Conservation (phyloP, 2,888 invertebrate genomes). For the Hermaeophaga mercurialis region DNA sequence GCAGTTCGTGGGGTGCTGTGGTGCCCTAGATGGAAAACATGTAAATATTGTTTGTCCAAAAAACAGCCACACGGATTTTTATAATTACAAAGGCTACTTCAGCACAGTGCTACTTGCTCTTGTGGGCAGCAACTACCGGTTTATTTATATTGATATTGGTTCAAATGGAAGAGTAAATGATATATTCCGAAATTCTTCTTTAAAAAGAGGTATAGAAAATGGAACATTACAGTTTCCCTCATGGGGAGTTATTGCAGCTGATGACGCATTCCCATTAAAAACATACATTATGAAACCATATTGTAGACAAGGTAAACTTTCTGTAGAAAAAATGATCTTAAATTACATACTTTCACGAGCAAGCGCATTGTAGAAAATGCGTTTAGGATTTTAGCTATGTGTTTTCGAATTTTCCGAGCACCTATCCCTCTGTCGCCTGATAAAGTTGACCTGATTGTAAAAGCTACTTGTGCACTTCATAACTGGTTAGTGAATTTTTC, state of each 20-base stretch:
- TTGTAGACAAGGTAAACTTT: neutral
- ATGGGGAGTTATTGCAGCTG: neutral
- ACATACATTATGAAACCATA: conserved; percentile 1
- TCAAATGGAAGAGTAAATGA: conserved; percentile 7
- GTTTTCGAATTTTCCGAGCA: conserved; percentile 11
- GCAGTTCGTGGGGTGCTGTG: neutral
- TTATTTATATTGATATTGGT: conserved; percentile 1
- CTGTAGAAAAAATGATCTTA: neutral
- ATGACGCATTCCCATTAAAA: conserved; percentile 8
- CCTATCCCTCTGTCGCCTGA: conserved; percentile 5
- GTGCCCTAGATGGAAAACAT: neutral
- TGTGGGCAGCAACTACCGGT: neutral
- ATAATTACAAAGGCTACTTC: neutral
- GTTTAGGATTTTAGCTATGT: conserved; percentile 6
- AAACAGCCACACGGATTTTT: neutral
- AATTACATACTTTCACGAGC: conserved; percentile 7
- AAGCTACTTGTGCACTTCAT: conserved; percentile 15
- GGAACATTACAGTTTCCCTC: neutral
- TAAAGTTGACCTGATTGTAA: conserved; percentile 6
- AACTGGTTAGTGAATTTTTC: conserved; percentile 11
- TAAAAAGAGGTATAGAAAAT: conserved; percentile 5
- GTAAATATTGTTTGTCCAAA: neutral
- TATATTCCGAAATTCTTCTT: conserved; percentile 1
- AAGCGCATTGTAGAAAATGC: conserved; percentile 6
- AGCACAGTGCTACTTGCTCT: conserved; percentile 44